Conservation (phyloP, 2,113 vertebrate genomes). For the Gymnogyps californianus region DNA sequence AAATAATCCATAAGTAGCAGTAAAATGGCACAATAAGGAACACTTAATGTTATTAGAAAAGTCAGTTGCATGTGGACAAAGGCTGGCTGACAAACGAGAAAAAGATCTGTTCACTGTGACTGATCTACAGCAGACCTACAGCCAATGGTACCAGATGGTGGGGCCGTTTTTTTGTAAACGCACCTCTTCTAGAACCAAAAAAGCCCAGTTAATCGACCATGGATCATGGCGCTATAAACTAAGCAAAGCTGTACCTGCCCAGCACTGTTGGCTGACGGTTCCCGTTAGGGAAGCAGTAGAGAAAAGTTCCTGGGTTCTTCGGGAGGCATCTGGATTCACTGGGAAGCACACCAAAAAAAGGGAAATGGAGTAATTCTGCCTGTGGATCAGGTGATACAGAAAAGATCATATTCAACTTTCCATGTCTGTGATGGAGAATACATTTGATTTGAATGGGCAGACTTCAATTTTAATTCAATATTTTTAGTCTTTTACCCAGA, state of each 20-base stretch:
- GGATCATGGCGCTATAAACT: neutral
- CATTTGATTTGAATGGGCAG: neutral
- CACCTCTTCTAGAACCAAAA: constrained; percentile 1
- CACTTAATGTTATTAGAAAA: neutral
- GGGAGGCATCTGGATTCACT: neutral
- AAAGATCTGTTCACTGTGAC: neutral
- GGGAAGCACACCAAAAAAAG: neutral
- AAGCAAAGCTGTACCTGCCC: neutral
- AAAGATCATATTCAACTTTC: neutral
- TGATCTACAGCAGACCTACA: neutral
- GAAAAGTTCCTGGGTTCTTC: neutral
- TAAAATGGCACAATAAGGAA: constrained; percentile 3
- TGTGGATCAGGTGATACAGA: neutral
- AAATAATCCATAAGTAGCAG: constrained; percentile 31
- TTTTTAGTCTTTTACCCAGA: neutral
- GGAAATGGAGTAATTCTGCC: neutral
- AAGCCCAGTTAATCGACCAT: neutral
- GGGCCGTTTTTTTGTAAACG: neutral
- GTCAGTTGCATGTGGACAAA: neutral
- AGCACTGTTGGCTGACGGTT: neutral
- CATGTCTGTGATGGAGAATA: neutral
- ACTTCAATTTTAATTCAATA: neutral
- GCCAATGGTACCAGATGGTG: constrained; percentile 14
- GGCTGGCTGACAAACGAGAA: constrained; percentile 5
- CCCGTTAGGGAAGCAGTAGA: neutral